These are phyloP conservation scores for Eremobia ochroleuca DNA, from an alignment of 2,888 invertebrate species.

Conservation along the genomic window DNA sequence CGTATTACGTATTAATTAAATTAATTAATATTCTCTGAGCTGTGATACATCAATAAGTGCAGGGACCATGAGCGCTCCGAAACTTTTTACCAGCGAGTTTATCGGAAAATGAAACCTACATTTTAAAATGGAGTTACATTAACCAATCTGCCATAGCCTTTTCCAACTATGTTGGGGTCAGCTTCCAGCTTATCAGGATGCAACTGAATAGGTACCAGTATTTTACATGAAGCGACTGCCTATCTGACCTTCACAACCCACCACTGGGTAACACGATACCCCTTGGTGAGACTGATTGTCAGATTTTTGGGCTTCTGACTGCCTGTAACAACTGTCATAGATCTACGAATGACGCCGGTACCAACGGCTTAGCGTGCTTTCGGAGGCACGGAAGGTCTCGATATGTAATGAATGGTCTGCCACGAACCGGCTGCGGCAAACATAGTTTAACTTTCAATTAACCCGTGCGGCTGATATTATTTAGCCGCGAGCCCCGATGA, in stretches of 20 bases:
- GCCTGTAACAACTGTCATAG: not conserved
- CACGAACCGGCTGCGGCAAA: too few relatives aligned
- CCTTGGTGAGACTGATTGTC: not conserved
- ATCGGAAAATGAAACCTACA: not conserved
- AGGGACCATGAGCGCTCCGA: constrained; percentile 22
- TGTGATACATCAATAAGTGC: constrained; percentile 22
- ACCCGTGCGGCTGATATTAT: too few relatives aligned
- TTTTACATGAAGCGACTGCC: not conserved
- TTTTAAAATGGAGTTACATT: constrained; percentile 1
- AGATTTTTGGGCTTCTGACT: not conserved
- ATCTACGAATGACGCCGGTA: not conserved
- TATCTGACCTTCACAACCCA: not conserved
- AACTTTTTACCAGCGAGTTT: not conserved
- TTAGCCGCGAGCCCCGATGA: too few relatives aligned
- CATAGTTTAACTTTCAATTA: too few relatives aligned
- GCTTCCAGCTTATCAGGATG: not conserved
- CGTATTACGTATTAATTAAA: constrained; percentile 10
- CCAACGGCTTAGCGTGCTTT: not conserved
- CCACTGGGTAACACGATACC: not conserved
- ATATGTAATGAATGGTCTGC: too few relatives aligned
- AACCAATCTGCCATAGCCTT: not conserved
- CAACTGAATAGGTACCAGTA: not conserved
- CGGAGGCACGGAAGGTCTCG: not conserved
- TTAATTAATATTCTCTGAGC: constrained; percentile 47
- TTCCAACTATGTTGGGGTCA: not conserved